Percentiles rank a stretch among this genome's conserved stretches.
These are phyloP conservation scores for Alligator sinensis DNA, from an alignment of 2,113 vertebrate genomes.

Conservation along the genomic window DNA sequence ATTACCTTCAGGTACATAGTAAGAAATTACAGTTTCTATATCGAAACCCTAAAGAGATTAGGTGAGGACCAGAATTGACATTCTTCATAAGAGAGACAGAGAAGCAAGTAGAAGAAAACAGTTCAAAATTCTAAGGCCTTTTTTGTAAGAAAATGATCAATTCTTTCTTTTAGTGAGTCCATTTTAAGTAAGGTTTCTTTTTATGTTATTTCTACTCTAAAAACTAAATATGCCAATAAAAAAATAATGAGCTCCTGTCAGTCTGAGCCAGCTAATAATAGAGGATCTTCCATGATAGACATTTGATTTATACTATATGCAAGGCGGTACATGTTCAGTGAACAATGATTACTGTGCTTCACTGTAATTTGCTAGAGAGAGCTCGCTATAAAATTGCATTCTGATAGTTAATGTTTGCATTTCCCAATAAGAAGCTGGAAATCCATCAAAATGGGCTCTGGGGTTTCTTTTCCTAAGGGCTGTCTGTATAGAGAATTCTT, in stretches of 20 bases:
- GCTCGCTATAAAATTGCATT: not conserved
- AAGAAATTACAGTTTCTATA: slow-evolving; percentile 12
- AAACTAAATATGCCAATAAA: not conserved
- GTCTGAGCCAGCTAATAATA: not conserved
- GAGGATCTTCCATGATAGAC: not conserved
- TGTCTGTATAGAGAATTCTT: not conserved
- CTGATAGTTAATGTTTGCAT: not conserved
- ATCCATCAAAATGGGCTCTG: not conserved
- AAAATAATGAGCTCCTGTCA: not conserved
- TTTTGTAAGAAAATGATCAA: slow-evolving; percentile 10
- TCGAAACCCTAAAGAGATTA: slow-evolving; percentile 36
- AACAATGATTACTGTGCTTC: not conserved
- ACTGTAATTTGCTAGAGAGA: fast-evolving
- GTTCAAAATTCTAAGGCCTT: slow-evolving; percentile 2
- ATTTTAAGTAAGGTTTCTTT: slow-evolving; percentile 2
- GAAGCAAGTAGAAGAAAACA: not conserved
- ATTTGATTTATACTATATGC: fast-evolving
- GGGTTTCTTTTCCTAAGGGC: not conserved
- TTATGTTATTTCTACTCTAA: not conserved
- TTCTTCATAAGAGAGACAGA: slow-evolving; percentile 8
- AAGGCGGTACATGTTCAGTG: not conserved
- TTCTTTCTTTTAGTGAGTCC: not conserved
- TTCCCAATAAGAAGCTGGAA: not conserved
- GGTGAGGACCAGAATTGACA: slow-evolving; percentile 47
- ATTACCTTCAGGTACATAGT: slow-evolving; percentile 31